These are phyloP conservation scores for Lytechinus variegatus DNA, from an alignment of 35 echinoderm and acorn worm genomes.

Conservation along the genomic window DNA sequence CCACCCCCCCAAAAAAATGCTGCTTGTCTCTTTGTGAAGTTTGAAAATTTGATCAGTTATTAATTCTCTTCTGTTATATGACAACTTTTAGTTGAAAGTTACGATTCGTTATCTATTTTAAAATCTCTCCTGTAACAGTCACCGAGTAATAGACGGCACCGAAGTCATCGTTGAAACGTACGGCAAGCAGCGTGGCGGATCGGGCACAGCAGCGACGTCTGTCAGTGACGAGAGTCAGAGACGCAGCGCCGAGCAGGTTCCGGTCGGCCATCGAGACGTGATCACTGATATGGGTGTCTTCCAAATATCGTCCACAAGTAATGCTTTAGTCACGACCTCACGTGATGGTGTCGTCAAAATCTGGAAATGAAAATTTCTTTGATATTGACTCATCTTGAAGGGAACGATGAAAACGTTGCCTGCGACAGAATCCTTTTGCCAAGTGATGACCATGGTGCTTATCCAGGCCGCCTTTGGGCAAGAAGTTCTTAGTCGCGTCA, in stretches of 20 bases:
- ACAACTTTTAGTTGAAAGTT: background rate
- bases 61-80: background rate
- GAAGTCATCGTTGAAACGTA: conserved; percentile 91
- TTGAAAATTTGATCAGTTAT: no score
- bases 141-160: conserved; percentile 85
- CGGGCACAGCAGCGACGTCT: background rate
- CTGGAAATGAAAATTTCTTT: conserved; percentile 73
- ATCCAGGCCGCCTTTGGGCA: no score
- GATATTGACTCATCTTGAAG: no score
- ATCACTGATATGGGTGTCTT: conserved; percentile 81
- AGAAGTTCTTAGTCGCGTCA: no score
- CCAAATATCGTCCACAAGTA: conserved; percentile 66
- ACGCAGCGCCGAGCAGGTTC: conserved; percentile 79
- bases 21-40: no score
- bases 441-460: no score
- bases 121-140: conserved; percentile 35
- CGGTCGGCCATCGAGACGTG: conserved; percentile 79
- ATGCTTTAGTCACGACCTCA: conserved; percentile 74
- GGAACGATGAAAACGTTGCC: no score
- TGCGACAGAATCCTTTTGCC: no score
- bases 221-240: conserved; percentile 58
- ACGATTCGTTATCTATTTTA: background rate
- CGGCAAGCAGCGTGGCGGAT: conserved; percentile 52
- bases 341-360: conserved; percentile 97
- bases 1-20: no score